Evolutionary conservation across 2,113 vertebrate species (phyloP), one percentile per base, ranked within the genome.

Genomic region (Menidia beryllina): DNA sequence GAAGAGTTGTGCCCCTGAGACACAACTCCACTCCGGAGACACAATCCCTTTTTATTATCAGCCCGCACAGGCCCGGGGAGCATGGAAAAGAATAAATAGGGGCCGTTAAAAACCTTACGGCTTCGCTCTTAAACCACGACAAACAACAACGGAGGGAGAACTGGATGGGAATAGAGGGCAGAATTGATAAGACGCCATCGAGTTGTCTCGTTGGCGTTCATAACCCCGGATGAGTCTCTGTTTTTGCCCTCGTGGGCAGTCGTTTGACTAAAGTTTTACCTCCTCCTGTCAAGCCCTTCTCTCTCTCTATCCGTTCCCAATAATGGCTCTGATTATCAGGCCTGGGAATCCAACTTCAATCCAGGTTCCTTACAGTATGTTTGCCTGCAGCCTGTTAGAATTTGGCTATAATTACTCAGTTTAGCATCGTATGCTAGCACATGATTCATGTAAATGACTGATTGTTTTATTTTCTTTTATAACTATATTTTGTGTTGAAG

Each of bases 91-190:
- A 69, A 86, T 60, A 69, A 85, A 83, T 67, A 73, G 74, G 57
- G 59, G n/a, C 71, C 50, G 54, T 90, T 88, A 82, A 89, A 89
- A 82, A n/a, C 59, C 54, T 75, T 68, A 79, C 34, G 51, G 80
- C 69, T 86, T 86, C 75, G 67, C 84, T 78, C 72, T 81, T 85
- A 82, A 87, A 87, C 81, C 75, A 77, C 81, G 75, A 83, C 75
- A 88, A 90, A 67, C 39, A 60, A 78, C 75, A 58, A 79, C 88
- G 80, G 83, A 84, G 64, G 8, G 50, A 64, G 24, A 77, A 59
- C 76, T 39, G 59, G 30, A 39, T 45, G 10, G 13, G 8, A 15
- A 24, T 0, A 26, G 17, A 7, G 39, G 55, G 25, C 52, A 2
- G 49, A 64, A 78, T 59, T 75, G 75, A 85, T 82, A 75, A 79